Evolutionary conservation across 1,140 invertebrate species (phyloP).

Genomic region (Trichonephila inaurata): DNA sequence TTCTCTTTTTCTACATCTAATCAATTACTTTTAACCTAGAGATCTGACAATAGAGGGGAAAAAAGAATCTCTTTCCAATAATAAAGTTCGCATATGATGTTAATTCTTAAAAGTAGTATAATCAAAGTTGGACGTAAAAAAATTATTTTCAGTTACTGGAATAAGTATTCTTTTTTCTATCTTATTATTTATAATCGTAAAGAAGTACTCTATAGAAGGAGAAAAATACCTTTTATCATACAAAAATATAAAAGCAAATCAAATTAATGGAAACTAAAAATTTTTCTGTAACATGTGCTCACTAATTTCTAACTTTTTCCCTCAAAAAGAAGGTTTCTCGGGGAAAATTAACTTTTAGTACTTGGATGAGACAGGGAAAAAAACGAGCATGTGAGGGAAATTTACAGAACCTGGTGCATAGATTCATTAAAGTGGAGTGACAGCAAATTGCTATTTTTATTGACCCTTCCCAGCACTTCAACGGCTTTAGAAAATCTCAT

Average conservation of each 20-base stretch:
- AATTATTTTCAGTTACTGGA: too few relatives aligned
- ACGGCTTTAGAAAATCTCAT: not conserved
- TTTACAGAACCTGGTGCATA: not conserved
- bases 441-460: conserved; percentile 32
- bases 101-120: too few relatives aligned
- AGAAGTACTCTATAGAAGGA: too few relatives aligned
- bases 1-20: too few relatives aligned
- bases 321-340: not conserved
- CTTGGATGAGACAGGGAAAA: not conserved
- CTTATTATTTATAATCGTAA: too few relatives aligned
- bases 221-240: too few relatives aligned
- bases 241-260: not conserved
- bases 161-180: too few relatives aligned
- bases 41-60: too few relatives aligned
- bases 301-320: not conserved
- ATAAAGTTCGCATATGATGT: too few relatives aligned
- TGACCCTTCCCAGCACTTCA: not conserved
- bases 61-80: too few relatives aligned
- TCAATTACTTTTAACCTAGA: too few relatives aligned
- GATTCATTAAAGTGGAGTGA: conserved; percentile 9
- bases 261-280: not conserved
- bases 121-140: too few relatives aligned
- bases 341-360: not conserved
- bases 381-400: not conserved
- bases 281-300: not conserved